Evolutionary conservation across 2,888 invertebrate species (phyloP), one percentile per base, ranked within the genome.

Genomic region (Apoderus coryli): DNA sequence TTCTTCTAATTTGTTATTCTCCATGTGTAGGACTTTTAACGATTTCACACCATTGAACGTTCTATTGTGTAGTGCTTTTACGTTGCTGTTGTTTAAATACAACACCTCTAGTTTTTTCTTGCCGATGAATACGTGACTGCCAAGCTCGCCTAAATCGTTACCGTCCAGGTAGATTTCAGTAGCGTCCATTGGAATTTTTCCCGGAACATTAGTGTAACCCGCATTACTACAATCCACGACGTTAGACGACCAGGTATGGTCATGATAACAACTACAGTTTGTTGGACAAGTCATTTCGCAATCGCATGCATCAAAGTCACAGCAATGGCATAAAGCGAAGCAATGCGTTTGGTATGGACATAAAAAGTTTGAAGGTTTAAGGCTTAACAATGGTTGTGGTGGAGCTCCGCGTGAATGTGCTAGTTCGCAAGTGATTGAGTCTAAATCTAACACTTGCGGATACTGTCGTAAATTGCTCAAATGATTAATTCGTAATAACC

Each of bases 251-350:
- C 84, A 85, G 46, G 76, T 74, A 58, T 78, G 75, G 63, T 86
- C 85, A 63, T 82, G 81, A 65, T 76, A 86, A 56, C 86, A 88
- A 43, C 76, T 74, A 59, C 86, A 88, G 56, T 76, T 77, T 56
- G 72, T 71, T 42, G 86, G 86, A 57, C 86, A 88, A 46, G 79
- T 80, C 78, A 84, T 85, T 66, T 84, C 79, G 60, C 86, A 86
- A 62, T 88, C 86, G 61, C 86, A 88, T 39, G 81, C 81, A 57
- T 82, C 82, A 64, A 79, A 86, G 54, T 84, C 82, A 62, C 86
- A 88, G 61, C 86, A 88, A 59, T 82, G 80, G 58, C 88, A 86
- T 39, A 81, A 60, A 32, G 81, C 73, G 59, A 82, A 84, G 62
- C 86, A 86, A 57, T 82, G 80, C 38, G 76, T 72, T 49, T 76